phyloP scores from a whole-genome alignment of 2,797 vertebrate genomes.

The Fistularia commersonii region DNA sequence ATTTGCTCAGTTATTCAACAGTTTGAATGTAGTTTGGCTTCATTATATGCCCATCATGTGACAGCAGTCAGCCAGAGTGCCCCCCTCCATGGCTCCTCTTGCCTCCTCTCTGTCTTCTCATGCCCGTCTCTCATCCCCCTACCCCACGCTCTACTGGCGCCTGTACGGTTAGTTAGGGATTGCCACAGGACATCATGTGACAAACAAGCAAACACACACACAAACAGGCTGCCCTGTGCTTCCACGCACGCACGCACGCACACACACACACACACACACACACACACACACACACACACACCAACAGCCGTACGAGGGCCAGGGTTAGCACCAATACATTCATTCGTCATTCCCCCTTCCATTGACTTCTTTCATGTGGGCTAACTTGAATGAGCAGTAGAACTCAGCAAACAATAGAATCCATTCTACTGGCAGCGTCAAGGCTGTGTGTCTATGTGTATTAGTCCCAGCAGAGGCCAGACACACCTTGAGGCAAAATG shows the following conservation, averaged over 20 bases:
- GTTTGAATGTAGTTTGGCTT: conserved; percentile 75
- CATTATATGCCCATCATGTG: conserved; percentile 79
- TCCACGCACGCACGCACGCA: conserved; percentile 16
- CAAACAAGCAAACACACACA: conserved; percentile 71
- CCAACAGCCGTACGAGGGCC: conserved; percentile 32
- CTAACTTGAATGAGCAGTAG: conserved; percentile 60
- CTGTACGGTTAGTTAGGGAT: conserved; percentile 80
- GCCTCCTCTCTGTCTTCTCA: conserved; percentile 51
- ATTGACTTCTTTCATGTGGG: conserved; percentile 75
- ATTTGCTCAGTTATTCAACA: conserved; percentile 73
- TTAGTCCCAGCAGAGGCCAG: conserved; percentile 50
- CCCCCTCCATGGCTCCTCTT: conserved; percentile 53
- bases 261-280: conserved; percentile 21
- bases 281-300: conserved; percentile 28
- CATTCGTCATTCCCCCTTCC: conserved; percentile 63
- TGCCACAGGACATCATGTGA: conserved; percentile 82
- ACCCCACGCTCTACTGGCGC: conserved; percentile 69
- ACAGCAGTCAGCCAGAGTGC: conserved; percentile 72
- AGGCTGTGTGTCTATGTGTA: conserved; percentile 41
- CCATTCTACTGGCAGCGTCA: conserved; percentile 66
- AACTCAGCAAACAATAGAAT: conserved; percentile 66
- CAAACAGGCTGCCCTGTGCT: conserved; percentile 30
- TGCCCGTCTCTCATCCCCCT: conserved; percentile 44
- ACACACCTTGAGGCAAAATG: conserved; percentile 68
- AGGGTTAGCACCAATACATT: conserved; percentile 64